phyloP scores from a whole-genome alignment of 2,797 vertebrate species.

The Australoheros facetus region DNA sequence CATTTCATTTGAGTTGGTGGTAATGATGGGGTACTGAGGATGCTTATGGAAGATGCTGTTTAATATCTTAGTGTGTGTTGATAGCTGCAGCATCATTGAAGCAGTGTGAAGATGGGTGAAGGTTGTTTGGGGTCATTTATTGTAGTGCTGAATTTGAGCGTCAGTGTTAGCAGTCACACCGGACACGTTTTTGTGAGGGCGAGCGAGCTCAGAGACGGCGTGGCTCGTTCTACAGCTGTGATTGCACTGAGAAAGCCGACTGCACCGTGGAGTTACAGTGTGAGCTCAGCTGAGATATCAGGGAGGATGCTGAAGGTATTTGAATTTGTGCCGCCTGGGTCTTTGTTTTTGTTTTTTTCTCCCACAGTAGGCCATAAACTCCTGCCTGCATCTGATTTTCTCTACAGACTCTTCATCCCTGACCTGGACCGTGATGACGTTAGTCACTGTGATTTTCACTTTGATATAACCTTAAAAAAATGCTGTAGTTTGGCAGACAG shows the following conservation, averaged over 20 bases:
- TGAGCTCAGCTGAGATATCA: conserved; percentile 5
- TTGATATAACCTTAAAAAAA: not conserved
- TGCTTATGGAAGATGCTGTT: not conserved
- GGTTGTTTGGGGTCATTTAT: not conserved
- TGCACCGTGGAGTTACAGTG: not conserved
- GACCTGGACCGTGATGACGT: not conserved
- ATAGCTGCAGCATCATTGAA: not conserved
- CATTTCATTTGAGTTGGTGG: not conserved
- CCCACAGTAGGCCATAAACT: not conserved
- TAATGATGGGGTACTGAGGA: not conserved
- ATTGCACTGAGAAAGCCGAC: conserved; percentile 21
- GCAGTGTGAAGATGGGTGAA: not conserved
- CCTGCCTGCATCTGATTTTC: not conserved
- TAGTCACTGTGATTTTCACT: not conserved
- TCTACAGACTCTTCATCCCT: not conserved
- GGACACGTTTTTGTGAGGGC: not conserved
- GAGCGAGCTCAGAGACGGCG: conserved; percentile 3
- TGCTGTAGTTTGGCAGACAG: not conserved
- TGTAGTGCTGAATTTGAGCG: not conserved
- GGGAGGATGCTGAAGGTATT: not conserved
- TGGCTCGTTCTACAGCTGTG: not conserved
- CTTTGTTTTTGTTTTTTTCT: not conserved
- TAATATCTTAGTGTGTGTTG: not conserved
- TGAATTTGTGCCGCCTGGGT: not conserved
- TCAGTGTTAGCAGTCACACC: not conserved